Evolutionary conservation across 2,113 vertebrate species (phyloP).

Genomic region (Plecotus auritus): DNA sequence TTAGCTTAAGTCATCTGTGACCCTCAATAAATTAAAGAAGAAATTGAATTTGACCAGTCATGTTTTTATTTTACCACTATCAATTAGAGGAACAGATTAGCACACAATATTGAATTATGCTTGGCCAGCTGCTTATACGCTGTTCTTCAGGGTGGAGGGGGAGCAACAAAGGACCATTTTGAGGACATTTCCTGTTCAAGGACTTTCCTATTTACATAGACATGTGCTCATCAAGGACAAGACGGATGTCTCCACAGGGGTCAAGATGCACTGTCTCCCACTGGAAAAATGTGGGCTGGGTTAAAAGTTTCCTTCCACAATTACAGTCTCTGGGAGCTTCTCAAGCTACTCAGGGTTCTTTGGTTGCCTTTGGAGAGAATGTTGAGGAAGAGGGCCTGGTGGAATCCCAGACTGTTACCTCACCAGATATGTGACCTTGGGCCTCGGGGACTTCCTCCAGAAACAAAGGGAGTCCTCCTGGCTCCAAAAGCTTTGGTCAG

Average conservation of each 20-base stretch:
- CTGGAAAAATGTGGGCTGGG: not conserved
- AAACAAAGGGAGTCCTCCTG: not conserved
- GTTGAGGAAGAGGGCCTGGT: not conserved
- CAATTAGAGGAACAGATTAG: not conserved
- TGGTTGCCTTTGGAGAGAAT: not conserved
- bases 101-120: not conserved
- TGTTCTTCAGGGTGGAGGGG: not conserved
- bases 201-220: not conserved
- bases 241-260: not conserved
- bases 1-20: not conserved
- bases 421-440: not conserved
- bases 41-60: not conserved
- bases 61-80: not conserved
- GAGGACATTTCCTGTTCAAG: not conserved
- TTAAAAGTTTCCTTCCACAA: not conserved
- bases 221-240: not conserved
- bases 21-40: not conserved
- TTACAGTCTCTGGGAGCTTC: constrained; percentile 7
- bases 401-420: not conserved
- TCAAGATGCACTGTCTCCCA: not conserved
- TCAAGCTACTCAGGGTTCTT: not conserved
- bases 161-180: not conserved
- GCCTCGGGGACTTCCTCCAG: not conserved
- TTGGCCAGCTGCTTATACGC: not conserved
- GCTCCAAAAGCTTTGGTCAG: not conserved